Base-by-base conservation (phyloP, 1,140 invertebrate species). In the Cotesia vestalis region DNA sequence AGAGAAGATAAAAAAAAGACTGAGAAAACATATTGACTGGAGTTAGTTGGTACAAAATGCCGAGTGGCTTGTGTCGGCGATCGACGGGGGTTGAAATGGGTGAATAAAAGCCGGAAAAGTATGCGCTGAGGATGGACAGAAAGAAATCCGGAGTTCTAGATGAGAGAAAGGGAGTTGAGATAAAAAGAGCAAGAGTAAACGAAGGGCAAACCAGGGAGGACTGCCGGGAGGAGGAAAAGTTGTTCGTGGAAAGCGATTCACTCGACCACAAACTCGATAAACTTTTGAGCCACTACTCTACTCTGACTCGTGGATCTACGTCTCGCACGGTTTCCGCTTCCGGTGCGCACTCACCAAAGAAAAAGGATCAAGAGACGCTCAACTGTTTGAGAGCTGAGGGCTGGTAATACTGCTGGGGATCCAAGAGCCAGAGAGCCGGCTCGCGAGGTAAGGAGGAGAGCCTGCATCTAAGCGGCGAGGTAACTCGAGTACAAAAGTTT, bases 211-310 rank as follows among this genome's bases (percentile, higher is more conserved):
- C 11, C 9, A 17, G 17, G 17, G 17, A 17, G 17, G 14, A 38
- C 1, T 40, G 12, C 73, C 76, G 75, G 71, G 78, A 76, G 74
- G 67, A 67, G 67, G 73, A 81, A 80, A 74, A 83, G 81, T 85
- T 83, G 80, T 80, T 75, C 75, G 78, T 80, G 71, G 72, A 81
- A 81, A 83, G 77, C 80, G 76, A 80, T 75, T 81, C 78, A 77
- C 75, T 81, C 79, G 79, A 78, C 78, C 82, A 75, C 84, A 84
- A 84, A 84, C 81, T 85, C 83, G 82, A 85, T 84, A 82, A 85
- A 83, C 78, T 84, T 46, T 85, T 77, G 71, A 70, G 67, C 35
- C 34, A 61, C 17, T 64, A 6, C 20, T 61, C 20, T 57, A 46
- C 53, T 57, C 34, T 55, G n/a, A 8, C 40, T 46, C 17, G 6